These are phyloP conservation scores for Pogona vitticeps DNA, from an alignment of 2,113 vertebrate genomes.

Conservation along the genomic window DNA sequence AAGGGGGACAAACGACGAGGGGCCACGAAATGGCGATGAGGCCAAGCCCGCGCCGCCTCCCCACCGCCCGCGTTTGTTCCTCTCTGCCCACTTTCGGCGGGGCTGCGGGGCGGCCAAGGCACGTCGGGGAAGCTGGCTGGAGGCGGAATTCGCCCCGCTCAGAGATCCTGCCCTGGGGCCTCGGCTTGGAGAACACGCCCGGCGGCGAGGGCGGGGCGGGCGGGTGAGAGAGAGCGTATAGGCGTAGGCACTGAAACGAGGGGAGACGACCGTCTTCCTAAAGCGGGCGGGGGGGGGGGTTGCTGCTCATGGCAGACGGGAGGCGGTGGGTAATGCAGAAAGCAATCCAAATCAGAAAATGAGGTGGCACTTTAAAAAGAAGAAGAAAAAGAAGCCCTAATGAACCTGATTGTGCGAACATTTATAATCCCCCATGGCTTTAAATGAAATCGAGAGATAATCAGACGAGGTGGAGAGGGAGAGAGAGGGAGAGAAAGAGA, in stretches of 20 bases:
- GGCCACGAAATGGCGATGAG: too few relatives aligned
- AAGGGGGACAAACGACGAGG: too few relatives aligned
- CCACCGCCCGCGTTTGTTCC: too few relatives aligned
- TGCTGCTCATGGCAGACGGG: constrained; percentile 17
- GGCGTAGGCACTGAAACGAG: background rate
- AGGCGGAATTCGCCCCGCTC: too few relatives aligned
- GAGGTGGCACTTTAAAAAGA: constrained; percentile 40
- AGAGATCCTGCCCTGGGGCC: background rate
- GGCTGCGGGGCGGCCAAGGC: too few relatives aligned
- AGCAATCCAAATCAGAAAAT: constrained; percentile 73
- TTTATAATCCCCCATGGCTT: constrained; percentile 81
- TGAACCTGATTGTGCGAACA: constrained; percentile 80
- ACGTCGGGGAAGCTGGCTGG: too few relatives aligned
- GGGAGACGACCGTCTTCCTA: background rate
- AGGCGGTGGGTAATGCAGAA: constrained; percentile 48
- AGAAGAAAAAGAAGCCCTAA: constrained; percentile 60
- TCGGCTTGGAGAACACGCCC: background rate
- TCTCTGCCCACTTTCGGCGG: too few relatives aligned
- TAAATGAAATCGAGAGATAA: constrained; percentile 82
- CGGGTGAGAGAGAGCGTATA: too few relatives aligned
- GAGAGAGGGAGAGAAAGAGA: background rate
- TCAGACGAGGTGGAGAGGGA: constrained; percentile 68
- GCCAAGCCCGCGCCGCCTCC: too few relatives aligned
- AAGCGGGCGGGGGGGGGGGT: background rate
- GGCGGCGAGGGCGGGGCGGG: too few relatives aligned